Evolutionary conservation across 2,888 invertebrate species (phyloP).

Genomic region (Ernsta delagoae): DNA sequence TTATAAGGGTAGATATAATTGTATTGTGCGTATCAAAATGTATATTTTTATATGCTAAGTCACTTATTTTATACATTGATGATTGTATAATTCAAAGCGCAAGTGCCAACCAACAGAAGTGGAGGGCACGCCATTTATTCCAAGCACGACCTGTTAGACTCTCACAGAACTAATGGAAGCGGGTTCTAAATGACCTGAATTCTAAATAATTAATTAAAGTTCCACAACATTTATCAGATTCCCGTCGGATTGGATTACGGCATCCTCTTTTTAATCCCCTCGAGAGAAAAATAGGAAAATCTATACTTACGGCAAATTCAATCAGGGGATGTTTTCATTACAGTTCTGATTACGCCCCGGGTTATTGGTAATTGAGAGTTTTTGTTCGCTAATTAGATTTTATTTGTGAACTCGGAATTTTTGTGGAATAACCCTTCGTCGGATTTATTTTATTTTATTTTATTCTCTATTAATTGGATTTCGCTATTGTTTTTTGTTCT

Average conservation of each 20-base stretch:
- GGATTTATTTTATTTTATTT: neutral
- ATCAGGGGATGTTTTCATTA: conserved; percentile 38
- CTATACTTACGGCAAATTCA: conserved; percentile 20
- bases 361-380: conserved; percentile 42
- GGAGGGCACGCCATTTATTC: neutral
- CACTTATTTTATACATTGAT: no score
- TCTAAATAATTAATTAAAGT: conserved; percentile 24
- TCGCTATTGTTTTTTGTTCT: no score
- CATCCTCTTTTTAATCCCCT: conserved; percentile 41
- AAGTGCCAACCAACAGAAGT: neutral
- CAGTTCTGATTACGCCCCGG: conserved; percentile 40
- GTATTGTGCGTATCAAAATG: no score
- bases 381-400: conserved; percentile 27
- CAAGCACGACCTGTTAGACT: conserved; percentile 1
- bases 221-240: conserved; percentile 32
- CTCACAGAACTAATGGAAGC: conserved; percentile 7
- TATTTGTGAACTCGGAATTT: neutral
- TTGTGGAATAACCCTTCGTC: neutral
- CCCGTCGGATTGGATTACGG: conserved; percentile 42
- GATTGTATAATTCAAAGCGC: no score
- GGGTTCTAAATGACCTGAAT: conserved; percentile 3
- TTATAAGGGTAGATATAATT: no score
- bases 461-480: neutral
- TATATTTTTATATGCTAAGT: no score
- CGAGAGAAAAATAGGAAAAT: conserved; percentile 42